Percentiles rank a stretch among this genome's conserved stretches.
phyloP scores from a whole-genome alignment of 2,888 invertebrate genomes.

The Dione juno region DNA sequence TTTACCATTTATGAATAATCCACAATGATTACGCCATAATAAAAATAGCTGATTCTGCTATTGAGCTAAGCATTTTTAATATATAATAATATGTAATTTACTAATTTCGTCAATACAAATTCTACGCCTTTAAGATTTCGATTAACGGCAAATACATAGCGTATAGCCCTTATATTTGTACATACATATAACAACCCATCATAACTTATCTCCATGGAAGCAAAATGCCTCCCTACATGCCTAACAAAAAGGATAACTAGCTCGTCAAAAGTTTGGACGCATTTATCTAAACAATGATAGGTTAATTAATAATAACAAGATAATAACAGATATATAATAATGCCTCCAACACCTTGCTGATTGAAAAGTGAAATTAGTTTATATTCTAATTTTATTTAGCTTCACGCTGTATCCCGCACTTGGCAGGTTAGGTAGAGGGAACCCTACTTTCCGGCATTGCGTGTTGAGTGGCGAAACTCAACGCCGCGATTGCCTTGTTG shows the following conservation, averaged over 20 bases:
- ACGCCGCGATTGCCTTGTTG: no score
- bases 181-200: no score
- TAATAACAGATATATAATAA: not conserved
- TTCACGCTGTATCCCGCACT: no score
- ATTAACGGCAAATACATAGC: no score
- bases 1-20: not conserved
- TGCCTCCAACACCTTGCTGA: not conserved
- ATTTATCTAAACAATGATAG: not conserved
- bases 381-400: not conserved
- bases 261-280: not conserved
- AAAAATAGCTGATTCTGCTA: conserved; percentile 6
- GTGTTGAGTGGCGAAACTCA: no score
- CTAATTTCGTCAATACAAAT: no score
- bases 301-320: not conserved
- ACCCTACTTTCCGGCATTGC: not conserved
- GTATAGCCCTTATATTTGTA: no score
- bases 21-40: not conserved
- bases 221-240: no score
- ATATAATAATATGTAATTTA: no score
- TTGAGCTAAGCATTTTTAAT: conserved; percentile 4
- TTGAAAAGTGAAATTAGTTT: not conserved
- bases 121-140: no score
- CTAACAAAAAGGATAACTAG: not conserved
- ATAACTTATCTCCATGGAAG: no score
- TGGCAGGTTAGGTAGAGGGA: no score